Evolutionary conservation across 2,888 invertebrate species (phyloP).

Genomic region (Callinectes sapidus): DNA sequence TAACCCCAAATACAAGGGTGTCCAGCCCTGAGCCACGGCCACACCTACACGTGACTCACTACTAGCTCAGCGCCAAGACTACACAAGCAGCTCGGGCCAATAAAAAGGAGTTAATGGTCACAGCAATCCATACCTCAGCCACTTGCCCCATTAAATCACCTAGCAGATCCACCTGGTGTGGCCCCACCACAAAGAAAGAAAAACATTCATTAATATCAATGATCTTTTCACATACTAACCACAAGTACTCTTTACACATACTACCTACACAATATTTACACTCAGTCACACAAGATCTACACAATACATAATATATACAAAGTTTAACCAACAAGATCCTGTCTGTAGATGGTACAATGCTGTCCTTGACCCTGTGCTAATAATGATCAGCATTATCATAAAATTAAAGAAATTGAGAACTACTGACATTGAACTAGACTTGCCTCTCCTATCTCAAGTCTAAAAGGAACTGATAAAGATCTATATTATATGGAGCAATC

Average conservation of each 20-base stretch:
- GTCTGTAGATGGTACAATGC: background rate
- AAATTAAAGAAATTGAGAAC: background rate
- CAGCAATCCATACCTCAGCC: conserved; percentile 61
- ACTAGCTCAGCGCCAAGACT: conserved; percentile 17
- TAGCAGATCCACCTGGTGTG: conserved; percentile 62
- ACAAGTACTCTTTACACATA: conserved; percentile 62
- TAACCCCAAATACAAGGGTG: background rate
- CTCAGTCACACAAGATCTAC: background rate
- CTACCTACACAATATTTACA: background rate
- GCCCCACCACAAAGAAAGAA: conserved; percentile 72
- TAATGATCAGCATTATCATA: background rate
- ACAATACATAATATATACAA: background rate
- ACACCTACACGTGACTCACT: conserved; percentile 30
- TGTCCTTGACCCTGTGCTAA: background rate
- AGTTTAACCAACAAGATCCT: background rate
- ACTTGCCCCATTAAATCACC: conserved; percentile 65
- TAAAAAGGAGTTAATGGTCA: background rate
- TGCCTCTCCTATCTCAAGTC: background rate
- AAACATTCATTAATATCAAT: conserved; percentile 22
- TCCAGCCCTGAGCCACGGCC: conserved; percentile 11
- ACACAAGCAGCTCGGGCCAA: conserved; percentile 4
- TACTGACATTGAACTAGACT: background rate
- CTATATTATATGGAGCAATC: background rate
- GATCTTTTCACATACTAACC: background rate
- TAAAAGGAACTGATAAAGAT: background rate